phyloP scores from a whole-genome alignment of 2,888 invertebrate species.

The Dryadula phaetusa region DNA sequence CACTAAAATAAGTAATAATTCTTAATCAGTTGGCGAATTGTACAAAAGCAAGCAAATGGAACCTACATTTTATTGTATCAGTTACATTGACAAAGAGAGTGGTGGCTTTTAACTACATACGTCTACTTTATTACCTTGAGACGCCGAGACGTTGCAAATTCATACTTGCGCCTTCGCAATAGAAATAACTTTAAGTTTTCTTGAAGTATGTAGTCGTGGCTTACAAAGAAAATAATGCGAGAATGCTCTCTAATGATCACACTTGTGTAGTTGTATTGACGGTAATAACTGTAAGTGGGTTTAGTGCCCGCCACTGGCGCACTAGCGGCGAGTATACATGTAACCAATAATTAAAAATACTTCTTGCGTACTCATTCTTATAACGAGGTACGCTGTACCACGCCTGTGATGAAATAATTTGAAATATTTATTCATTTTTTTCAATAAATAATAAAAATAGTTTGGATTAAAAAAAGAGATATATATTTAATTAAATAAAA shows the following conservation, averaged over 20 bases:
- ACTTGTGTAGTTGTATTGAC: neutral
- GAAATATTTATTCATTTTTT: too few relatives aligned
- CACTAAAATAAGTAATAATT: neutral
- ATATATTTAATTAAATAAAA: too few relatives aligned
- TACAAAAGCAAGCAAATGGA: neutral
- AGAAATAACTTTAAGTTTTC: neutral
- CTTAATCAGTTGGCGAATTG: neutral
- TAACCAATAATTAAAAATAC: too few relatives aligned
- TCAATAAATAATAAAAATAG: too few relatives aligned
- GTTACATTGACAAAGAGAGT: conserved; percentile 11
- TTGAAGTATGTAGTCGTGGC: neutral
- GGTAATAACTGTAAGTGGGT: conserved; percentile 4
- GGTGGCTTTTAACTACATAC: conserved; percentile 4
- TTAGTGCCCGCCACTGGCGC: neutral
- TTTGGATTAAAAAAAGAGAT: too few relatives aligned
- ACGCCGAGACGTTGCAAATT: neutral
- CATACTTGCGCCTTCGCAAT: neutral
- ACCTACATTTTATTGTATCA: conserved; percentile 19
- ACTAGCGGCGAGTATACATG: neutral
- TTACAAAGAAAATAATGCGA: neutral
- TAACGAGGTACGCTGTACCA: neutral
- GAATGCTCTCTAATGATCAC: conserved; percentile 12
- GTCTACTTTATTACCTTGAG: conserved; percentile 25
- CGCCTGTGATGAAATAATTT: too few relatives aligned
- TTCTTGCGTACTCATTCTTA: neutral